Conservation (phyloP, 2,888 invertebrate genomes). For the Chrysina gloriosa region DNA sequence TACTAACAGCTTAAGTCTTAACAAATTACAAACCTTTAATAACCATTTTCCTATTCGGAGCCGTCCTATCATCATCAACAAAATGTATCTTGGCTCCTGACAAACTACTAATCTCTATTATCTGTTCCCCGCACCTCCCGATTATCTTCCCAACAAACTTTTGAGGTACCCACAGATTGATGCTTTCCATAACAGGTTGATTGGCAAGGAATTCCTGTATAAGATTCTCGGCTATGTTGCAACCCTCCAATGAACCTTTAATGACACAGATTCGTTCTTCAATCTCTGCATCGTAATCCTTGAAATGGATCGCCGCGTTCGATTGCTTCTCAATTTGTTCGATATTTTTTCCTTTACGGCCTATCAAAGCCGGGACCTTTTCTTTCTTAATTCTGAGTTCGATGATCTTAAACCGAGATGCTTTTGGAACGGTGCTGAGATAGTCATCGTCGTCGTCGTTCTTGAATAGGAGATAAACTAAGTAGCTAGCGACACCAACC, state of each 20-base stretch:
- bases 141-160: constrained; percentile 79
- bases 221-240: constrained; percentile 78
- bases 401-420: constrained; percentile 65
- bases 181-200: constrained; percentile 76
- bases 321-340: constrained; percentile 80
- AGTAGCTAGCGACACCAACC: constrained; percentile 76
- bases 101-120: constrained; percentile 76
- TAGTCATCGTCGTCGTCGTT: constrained; percentile 70
- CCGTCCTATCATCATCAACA: constrained; percentile 52
- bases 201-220: constrained; percentile 76
- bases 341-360: constrained; percentile 81
- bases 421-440: constrained; percentile 53
- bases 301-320: constrained; percentile 70
- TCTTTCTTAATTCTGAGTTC: constrained; percentile 74
- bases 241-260: constrained; percentile 74
- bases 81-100: constrained; percentile 81
- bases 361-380: constrained; percentile 75
- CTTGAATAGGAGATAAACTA: constrained; percentile 76
- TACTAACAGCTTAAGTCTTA: not conserved
- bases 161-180: constrained; percentile 75
- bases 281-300: constrained; percentile 71
- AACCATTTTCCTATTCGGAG: constrained; percentile 53
- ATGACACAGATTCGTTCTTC: constrained; percentile 77
- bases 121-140: constrained; percentile 78
- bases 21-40: constrained; percentile 56